Base-by-base conservation (phyloP, 2,888 invertebrate genomes). In the Bombylius major region DNA sequence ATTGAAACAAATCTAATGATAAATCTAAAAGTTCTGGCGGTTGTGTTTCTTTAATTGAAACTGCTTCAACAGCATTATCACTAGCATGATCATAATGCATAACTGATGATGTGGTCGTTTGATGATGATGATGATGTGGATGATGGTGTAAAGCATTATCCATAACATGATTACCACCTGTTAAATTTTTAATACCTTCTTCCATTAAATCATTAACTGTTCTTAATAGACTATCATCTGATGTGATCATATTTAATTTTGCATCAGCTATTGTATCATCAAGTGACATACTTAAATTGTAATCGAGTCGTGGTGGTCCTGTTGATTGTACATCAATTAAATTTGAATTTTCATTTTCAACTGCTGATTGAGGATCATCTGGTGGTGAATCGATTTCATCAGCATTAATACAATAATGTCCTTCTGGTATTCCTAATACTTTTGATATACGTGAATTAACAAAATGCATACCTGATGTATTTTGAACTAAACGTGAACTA, bases 61-160 rank as follows among this genome's bases (percentile, higher is more conserved):
- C 64, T 12, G 73, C 74, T 56, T 73, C 73, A 32, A 73, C 74
- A 8, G 73, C 73, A 62, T 73, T 73, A 58, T 73, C 74, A 58
- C 69, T 73, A 39, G 65, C 72, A 61, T 73, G 71, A 57, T 73
- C 74, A 39, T 73, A 72, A 54, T 71, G 66, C 14, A 65, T 63
- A 3, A 59, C 61, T 23, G 63, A 59, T 11, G 12, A 11, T 42
- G 39, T 5, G 5, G 7, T 42, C 12, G 8, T 8, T 4, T 42
- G 39, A 11, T 11, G 8, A 42, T 42, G 39, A 42, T 42, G 39
- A 42, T 42, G 39, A 42, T 42, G 39, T 11, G 8, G 39, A 36
- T 36, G 34, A 36, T 36, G 34, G 4, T 36, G 5, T 7, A 8
- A 5, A 36, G 34, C 34, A 36, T 36, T 8, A 36, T 36, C 34